Conservation (phyloP, 2,888 invertebrate species). For the Drosophila kanekoi region DNA sequence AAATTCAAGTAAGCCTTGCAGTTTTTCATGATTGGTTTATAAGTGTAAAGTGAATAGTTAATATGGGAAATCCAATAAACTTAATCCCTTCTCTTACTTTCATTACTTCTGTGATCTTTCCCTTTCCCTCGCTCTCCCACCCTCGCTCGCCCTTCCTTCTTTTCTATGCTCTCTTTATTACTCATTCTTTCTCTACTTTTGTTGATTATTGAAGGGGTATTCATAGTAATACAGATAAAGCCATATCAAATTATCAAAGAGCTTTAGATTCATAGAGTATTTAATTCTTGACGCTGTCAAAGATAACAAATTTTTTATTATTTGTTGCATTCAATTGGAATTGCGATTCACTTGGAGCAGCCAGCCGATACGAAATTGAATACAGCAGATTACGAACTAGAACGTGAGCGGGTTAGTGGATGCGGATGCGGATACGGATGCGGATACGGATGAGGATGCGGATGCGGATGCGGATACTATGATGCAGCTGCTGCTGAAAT, state of each 20-base stretch:
- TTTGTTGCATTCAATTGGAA: slow-evolving; percentile 42
- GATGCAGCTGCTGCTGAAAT: slow-evolving; percentile 15
- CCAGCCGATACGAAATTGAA: slow-evolving; percentile 61
- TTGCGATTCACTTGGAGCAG: slow-evolving; percentile 68
- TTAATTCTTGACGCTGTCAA: not conserved
- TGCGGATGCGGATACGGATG: not conserved
- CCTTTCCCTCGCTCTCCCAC: too few species aligned
- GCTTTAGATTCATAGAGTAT: slow-evolving; percentile 7
- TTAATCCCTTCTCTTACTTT: too few species aligned
- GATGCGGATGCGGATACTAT: slow-evolving; percentile 7
- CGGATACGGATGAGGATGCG: slow-evolving; percentile 1
- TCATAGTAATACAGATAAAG: too few species aligned
- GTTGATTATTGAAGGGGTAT: too few species aligned
- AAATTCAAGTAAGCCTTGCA: too few species aligned
- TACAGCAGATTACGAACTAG: slow-evolving; percentile 47
- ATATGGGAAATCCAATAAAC: too few species aligned
- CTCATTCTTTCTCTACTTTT: too few species aligned
- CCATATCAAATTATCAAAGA: not conserved
- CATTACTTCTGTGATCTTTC: too few species aligned
- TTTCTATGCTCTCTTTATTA: too few species aligned
- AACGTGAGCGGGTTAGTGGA: slow-evolving; percentile 9
- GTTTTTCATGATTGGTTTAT: too few species aligned
- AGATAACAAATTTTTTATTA: not conserved
- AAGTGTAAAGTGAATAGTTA: too few species aligned
- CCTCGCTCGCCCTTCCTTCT: too few species aligned